These are phyloP conservation scores for Ariolimax columbianus DNA, from an alignment of 2,888 invertebrate species.

Conservation along the genomic window DNA sequence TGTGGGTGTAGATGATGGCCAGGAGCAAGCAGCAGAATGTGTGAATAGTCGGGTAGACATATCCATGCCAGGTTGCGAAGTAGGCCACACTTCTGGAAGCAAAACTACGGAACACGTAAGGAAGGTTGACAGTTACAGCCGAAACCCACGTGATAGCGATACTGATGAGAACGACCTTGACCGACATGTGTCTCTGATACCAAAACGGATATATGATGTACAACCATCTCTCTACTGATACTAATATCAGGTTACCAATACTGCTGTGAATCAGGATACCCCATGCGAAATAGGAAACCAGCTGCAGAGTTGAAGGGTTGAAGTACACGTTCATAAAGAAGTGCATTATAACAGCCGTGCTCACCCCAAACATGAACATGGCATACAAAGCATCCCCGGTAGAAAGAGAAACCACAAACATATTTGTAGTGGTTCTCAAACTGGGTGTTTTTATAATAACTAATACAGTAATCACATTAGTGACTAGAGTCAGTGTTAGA, in stretches of 20 bases:
- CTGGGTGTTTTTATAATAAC: background rate
- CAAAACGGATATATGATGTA: constrained; percentile 39
- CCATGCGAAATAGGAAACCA: constrained; percentile 18
- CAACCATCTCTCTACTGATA: constrained; percentile 38
- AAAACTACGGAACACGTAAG: background rate
- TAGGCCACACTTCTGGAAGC: background rate
- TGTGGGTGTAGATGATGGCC: constrained; percentile 32
- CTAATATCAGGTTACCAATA: constrained; percentile 19
- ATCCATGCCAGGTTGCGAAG: background rate
- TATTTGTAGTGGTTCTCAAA: constrained; percentile 3
- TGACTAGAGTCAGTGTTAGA: background rate
- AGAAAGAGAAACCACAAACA: background rate
- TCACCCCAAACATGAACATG: background rate
- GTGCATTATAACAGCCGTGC: background rate
- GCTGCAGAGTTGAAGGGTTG: background rate
- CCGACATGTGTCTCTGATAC: constrained; percentile 24
- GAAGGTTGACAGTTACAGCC: constrained; percentile 25
- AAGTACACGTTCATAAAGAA: background rate
- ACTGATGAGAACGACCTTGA: background rate
- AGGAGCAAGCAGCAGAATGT: constrained; percentile 18
- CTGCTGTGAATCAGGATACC: constrained; percentile 22
- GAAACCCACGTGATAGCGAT: constrained; percentile 18
- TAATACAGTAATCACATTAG: background rate
- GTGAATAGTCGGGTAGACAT: constrained; percentile 30
- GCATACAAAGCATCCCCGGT: constrained; percentile 2